These are phyloP conservation scores for Turnix velox DNA, from an alignment of 2,113 vertebrate genomes.

Conservation along the genomic window DNA sequence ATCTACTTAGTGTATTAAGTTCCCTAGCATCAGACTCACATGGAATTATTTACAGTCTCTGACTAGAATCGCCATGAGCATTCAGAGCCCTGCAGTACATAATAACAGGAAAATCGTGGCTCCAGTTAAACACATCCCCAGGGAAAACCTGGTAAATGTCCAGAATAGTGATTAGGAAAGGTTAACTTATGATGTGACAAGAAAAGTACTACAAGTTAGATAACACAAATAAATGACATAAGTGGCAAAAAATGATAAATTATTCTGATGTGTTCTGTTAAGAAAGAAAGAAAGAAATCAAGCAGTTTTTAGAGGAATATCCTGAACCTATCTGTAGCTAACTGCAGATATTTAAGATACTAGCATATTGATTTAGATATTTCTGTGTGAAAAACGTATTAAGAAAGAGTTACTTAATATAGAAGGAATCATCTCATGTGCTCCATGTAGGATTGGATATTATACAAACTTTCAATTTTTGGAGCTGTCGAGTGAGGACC, in stretches of 20 bases:
- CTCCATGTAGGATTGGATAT: neutral
- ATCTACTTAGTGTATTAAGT: neutral
- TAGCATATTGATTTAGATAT: neutral
- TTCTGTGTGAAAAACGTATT: neutral
- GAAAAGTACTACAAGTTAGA: constrained; percentile 54
- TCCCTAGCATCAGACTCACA: neutral
- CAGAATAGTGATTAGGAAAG: constrained; percentile 53
- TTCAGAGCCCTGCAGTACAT: constrained; percentile 12
- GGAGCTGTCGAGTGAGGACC: neutral
- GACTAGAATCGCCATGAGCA: neutral
- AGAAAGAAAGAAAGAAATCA: neutral
- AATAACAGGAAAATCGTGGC: constrained; percentile 39
- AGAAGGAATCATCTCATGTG: neutral
- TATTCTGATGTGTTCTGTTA: neutral
- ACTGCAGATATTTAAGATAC: neutral
- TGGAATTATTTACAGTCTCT: neutral
- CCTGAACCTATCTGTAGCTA: neutral
- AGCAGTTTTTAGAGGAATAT: neutral
- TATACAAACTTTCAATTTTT: neutral
- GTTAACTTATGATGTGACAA: constrained; percentile 62
- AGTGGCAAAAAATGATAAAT: neutral
- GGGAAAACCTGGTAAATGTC: constrained; percentile 60
- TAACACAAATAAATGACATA: constrained; percentile 46
- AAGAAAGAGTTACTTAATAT: neutral
- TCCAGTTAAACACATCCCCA: constrained; percentile 53